Base-by-base conservation (phyloP, 1,140 invertebrate genomes). In the Lysiphlebus fabarum region DNA sequence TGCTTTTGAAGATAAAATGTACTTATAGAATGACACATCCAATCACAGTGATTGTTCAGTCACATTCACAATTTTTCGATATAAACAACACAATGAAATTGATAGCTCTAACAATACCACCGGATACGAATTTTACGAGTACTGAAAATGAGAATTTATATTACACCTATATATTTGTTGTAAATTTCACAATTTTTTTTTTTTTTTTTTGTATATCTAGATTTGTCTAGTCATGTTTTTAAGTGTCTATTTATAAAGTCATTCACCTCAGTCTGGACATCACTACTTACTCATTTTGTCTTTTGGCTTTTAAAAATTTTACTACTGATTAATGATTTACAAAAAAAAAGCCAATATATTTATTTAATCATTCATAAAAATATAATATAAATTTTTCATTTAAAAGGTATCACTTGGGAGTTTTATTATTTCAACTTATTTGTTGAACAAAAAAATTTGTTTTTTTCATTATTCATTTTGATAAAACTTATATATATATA, bases 131-230 rank as follows among this genome's bases (percentile, higher is more conserved):
- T 61, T 61, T 61, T 56, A 56, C 41, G 53, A 61, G 26, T 9
- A 11, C 45, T 10, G 40, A 50, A 55, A 49, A 33, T 60, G 53
- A 51, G 51, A 61, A 53, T 61, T 61, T 51, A 61, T 42, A 56
- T 56, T 51, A 26, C 54, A 17, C 49, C 34, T 33, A 40, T 51
- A 61, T n/a, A 40, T 61, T 61, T 49, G 38, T 34, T 44, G 38
- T 34, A 26, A 26, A 47, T 14, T 14, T 34, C 33, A 47, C 40
- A 50, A 59, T 12, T 17, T 36, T 59, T 9, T 49, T 34, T 50
- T 12, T 51, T 10, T 34, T 36, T 47, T 56, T 48, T 12, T 10
- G 2, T 26, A 4, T 34, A 26, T 12, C 43, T 47, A 26, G 17
- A 26, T 26, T 26, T 26, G 17, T 26, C 17, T 26, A 26, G 17